These are phyloP conservation scores for Kryphioiulus occultus DNA, from an alignment of 2,888 invertebrate genomes.

Conservation along the genomic window DNA sequence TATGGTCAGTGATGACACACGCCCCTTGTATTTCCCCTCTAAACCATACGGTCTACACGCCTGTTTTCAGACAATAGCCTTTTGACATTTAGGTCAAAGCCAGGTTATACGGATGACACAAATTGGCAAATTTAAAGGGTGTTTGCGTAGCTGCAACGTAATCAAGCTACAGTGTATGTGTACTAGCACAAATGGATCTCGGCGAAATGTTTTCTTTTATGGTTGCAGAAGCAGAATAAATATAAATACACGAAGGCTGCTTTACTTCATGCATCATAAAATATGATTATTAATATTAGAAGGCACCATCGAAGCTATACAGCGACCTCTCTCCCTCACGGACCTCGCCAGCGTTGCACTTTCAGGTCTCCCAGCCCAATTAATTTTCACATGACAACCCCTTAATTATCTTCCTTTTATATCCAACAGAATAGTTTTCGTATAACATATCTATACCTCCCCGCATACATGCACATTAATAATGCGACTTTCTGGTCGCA, in stretches of 20 bases:
- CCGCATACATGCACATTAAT: neutral
- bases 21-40: neutral
- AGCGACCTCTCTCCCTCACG: neutral
- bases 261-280: slow-evolving; percentile 32
- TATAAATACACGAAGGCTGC: neutral
- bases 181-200: neutral
- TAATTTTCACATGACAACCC: slow-evolving; percentile 39
- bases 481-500: neutral
- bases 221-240: slow-evolving; percentile 18
- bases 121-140: neutral
- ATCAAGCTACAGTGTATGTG: neutral
- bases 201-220: slow-evolving; percentile 10
- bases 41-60: neutral
- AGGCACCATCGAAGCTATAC: neutral
- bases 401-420: slow-evolving; percentile 39
- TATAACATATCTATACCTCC: slow-evolving; percentile 15
- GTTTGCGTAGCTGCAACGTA: neutral
- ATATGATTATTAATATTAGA: slow-evolving; percentile 36
- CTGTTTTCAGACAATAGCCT: neutral
- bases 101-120: neutral
- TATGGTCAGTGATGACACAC: neutral
- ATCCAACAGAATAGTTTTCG: slow-evolving; percentile 3
- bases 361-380: slow-evolving; percentile 24
- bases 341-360: neutral
- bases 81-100: slow-evolving; percentile 33